Base-by-base conservation (phyloP, 1,140 invertebrate genomes). In the Leguminivora glycinivorella region DNA sequence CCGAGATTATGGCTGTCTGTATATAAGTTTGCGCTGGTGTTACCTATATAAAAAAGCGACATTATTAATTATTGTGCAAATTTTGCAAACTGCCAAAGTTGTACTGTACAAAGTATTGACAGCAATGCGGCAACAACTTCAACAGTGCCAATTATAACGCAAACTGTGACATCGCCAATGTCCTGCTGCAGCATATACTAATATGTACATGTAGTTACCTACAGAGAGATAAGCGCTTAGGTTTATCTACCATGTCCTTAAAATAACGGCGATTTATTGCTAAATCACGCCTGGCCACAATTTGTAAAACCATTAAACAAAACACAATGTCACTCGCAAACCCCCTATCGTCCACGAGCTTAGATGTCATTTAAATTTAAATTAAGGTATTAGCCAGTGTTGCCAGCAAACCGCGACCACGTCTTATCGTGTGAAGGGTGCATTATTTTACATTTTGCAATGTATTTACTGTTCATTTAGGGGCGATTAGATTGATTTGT, bases 331-430 rank as follows among this genome's bases (percentile, higher is more conserved):
- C 58, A 63, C 58, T 34, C 58, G 26, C 58, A 29, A 63, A 29
- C 58, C 58, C 58, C 26, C 58, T 26, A 79, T 79, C 79, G 72
- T 72, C 75, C 24, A 52, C 68, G 68, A 73, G 81, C 81, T 86
- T 86, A 84, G 72, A 74, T 81, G 84, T 83, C 80, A 86, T 86
- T 86, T 86, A 86, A 86, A 86, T 86, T 86, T 84, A 86, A 86
- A 86, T 86, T 77, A 81, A 81, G 82, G 82, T 71, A 82, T 84
- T 84, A 84, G 56, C 58, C 71, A 71, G 66, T 75, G 74, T 72
- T 71, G 70, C 70, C 58, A 63, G 58, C 58, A 63, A 63, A 63
- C 58, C 26, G 58, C 56, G 56, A 22, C 47, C 47, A 52, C 26
- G 58, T 63, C 58, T 63, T 63, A 63, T 63, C 58, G 58, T 63